phyloP scores from a whole-genome alignment of 37 sponge, comb jelly and placozoan species.

The Eunapius fragilis region DNA sequence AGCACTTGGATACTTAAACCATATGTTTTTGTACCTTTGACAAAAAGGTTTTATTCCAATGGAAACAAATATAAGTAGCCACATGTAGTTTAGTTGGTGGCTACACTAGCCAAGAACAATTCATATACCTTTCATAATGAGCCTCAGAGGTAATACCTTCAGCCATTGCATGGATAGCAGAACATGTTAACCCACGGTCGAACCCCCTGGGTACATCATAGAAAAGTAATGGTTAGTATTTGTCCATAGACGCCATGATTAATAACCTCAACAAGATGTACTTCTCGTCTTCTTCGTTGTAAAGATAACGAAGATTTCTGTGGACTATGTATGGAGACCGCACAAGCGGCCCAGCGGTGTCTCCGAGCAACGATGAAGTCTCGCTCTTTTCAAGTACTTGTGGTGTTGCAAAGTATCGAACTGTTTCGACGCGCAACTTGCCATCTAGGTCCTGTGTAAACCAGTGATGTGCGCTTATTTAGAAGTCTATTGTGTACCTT shows the following conservation, averaged over 20 bases:
- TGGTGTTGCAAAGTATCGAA: background rate
- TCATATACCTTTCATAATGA: slow-evolving; percentile 11
- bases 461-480: background rate
- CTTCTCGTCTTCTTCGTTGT: slow-evolving; percentile 11
- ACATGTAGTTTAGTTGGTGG: no score
- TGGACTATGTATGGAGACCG: background rate
- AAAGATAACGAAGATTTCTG: slow-evolving; percentile 15
- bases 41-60: no score
- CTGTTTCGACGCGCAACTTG: slow-evolving; percentile 47
- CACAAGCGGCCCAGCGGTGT: background rate
- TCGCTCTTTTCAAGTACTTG: background rate
- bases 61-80: no score
- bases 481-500: slow-evolving; percentile 29
- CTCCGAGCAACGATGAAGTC: background rate
- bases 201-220: slow-evolving; percentile 6
- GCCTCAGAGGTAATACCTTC: slow-evolving; percentile 18
- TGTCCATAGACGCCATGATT: background rate
- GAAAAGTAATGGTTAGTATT: background rate
- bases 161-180: slow-evolving; percentile 27
- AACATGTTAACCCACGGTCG: slow-evolving; percentile 25
- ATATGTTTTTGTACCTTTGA: no score
- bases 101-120: background rate
- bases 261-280: slow-evolving; percentile 28
- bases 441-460: slow-evolving; percentile 58
- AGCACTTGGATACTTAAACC: no score